phyloP scores from a whole-genome alignment of 2,888 invertebrate genomes.

The Octonoba sinensis region DNA sequence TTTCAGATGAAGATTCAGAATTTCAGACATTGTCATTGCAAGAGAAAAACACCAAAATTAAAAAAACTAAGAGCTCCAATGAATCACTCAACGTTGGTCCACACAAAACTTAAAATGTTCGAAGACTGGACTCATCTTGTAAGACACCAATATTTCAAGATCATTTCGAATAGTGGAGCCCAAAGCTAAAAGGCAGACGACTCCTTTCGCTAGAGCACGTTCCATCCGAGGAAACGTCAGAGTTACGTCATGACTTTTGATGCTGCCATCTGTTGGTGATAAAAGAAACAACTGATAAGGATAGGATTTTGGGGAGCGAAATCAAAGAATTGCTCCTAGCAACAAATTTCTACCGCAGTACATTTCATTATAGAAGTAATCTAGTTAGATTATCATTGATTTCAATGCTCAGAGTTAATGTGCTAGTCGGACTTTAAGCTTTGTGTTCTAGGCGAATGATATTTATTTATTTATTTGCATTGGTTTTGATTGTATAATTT shows the following conservation, averaged over 20 bases:
- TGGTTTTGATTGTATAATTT: too few relatives aligned
- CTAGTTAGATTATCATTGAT: conserved; percentile 21
- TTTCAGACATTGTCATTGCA: conserved; percentile 31
- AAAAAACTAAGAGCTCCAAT: conserved; percentile 1
- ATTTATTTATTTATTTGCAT: too few relatives aligned
- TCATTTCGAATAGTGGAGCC: conserved; percentile 44
- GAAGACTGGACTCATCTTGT: conserved; percentile 41
- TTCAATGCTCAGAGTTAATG: conserved; percentile 37
- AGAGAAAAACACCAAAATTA: conserved; percentile 1
- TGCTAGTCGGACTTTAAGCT: conserved; percentile 17
- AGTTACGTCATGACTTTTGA: conserved; percentile 22
- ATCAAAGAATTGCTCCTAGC: too few relatives aligned
- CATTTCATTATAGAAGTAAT: too few relatives aligned
- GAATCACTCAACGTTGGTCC: conserved; percentile 47
- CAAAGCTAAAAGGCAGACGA: conserved; percentile 30
- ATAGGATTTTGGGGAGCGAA: too few relatives aligned
- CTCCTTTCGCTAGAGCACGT: conserved; percentile 3
- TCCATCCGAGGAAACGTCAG: background rate
- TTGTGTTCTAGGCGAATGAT: background rate
- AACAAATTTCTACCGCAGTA: too few relatives aligned
- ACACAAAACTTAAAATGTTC: conserved; percentile 37
- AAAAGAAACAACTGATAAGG: too few relatives aligned
- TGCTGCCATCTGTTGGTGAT: conserved; percentile 17
- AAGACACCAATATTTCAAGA: conserved; percentile 44
- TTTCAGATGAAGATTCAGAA: conserved; percentile 33